A percentile compares a stretch with the other conserved stretches of the same genome.
Evolutionary conservation across 2,888 invertebrate genomes (phyloP).

Genomic region (Agrotis puta): DNA sequence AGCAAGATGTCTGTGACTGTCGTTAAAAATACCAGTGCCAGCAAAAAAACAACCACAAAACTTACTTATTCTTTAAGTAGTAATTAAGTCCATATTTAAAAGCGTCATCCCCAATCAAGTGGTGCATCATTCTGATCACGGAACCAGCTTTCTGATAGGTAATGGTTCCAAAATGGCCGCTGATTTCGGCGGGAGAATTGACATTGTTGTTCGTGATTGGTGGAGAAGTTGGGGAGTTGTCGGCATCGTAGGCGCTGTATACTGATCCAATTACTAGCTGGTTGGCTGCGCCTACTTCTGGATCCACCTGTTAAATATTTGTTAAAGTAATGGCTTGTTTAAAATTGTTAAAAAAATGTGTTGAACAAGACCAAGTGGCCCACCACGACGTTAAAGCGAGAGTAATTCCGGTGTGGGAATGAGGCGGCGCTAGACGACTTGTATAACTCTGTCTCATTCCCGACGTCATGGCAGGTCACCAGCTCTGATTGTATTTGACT

Average conservation of each 20-base stretch:
- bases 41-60: constrained; percentile 28
- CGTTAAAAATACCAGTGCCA: neutral
- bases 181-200: constrained; percentile 91
- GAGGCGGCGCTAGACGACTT: no score
- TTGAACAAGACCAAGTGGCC: no score
- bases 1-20: neutral
- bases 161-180: constrained; percentile 92
- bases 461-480: no score
- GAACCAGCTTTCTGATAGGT: constrained; percentile 93
- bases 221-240: constrained; percentile 86
- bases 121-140: constrained; percentile 87
- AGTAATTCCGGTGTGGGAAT: no score
- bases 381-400: no score
- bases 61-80: constrained; percentile 89
- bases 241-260: constrained; percentile 92
- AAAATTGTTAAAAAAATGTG: neutral
- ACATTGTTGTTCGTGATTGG: constrained; percentile 91
- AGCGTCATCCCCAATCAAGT: constrained; percentile 83
- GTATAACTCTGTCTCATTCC: no score
- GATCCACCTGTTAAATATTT: constrained; percentile 88
- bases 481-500: no score
- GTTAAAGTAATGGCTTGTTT: neutral
- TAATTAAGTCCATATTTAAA: constrained; percentile 74
- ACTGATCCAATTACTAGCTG: constrained; percentile 92
- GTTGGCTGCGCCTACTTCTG: constrained; percentile 91